Percentiles rank a stretch among this genome's conserved stretches.
phyloP scores from a whole-genome alignment of 1,140 invertebrate genomes.

The Xylocopa sonorina region DNA sequence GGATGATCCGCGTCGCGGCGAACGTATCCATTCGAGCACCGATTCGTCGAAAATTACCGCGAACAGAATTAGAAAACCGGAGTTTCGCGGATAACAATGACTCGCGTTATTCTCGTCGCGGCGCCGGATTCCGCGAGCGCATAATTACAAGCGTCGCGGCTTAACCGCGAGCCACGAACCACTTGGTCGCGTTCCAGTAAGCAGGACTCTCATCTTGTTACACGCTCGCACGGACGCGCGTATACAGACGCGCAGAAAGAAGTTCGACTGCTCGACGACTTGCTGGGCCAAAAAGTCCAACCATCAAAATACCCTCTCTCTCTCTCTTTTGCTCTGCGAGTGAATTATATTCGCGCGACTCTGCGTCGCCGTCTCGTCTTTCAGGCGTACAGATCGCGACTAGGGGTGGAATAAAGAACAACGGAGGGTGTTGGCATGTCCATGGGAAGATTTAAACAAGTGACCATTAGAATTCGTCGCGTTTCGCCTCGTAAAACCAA shows the following conservation, averaged over 20 bases:
- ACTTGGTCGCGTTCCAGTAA: constrained; percentile 64
- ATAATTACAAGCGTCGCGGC: constrained; percentile 57
- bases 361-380: constrained; percentile 21
- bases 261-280: constrained; percentile 6
- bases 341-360: constrained; percentile 52
- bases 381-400: no score
- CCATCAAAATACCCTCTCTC: not conserved
- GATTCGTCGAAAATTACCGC: no score
- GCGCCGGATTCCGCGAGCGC: constrained; percentile 56
- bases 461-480: no score
- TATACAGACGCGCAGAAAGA: not conserved
- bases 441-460: no score
- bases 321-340: not conserved
- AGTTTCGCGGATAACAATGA: not conserved
- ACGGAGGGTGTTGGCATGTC: no score
- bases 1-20: no score
- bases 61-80: not conserved
- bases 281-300: constrained; percentile 49
- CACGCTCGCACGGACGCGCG: not conserved
- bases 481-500: no score
- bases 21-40: no score
- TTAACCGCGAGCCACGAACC: constrained; percentile 40
- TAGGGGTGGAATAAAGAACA: no score
- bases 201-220: constrained; percentile 50
- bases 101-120: constrained; percentile 14